These are phyloP conservation scores for Octodonta nipae DNA, from an alignment of 2,888 invertebrate genomes.

Conservation along the genomic window DNA sequence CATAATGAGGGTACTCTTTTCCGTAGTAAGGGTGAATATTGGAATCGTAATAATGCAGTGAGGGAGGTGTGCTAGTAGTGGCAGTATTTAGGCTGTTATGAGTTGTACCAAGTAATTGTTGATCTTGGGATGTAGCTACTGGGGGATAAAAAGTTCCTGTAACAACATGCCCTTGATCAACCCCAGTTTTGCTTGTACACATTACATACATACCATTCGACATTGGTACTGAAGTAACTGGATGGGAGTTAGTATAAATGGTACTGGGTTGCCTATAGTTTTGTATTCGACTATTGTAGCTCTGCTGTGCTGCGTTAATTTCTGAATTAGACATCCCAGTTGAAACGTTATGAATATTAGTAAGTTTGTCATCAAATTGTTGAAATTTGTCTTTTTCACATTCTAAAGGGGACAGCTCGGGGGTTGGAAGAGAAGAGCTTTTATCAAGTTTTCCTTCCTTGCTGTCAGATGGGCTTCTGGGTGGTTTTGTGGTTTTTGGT, in stretches of 20 bases:
- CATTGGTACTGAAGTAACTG: slow-evolving; percentile 71
- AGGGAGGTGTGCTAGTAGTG: slow-evolving; percentile 23
- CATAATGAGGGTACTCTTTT: slow-evolving; percentile 29
- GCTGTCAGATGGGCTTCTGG: slow-evolving; percentile 26
- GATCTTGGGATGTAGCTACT: slow-evolving; percentile 69
- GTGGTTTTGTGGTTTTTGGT: slow-evolving; percentile 39
- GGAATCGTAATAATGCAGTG: slow-evolving; percentile 31
- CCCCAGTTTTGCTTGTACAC: slow-evolving; percentile 68
- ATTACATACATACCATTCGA: slow-evolving; percentile 75
- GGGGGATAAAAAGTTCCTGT: slow-evolving; percentile 86
- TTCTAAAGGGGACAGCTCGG: slow-evolving; percentile 66
- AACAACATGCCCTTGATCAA: slow-evolving; percentile 70
- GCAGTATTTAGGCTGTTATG: slow-evolving; percentile 20
- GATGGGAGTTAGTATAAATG: slow-evolving; percentile 44
- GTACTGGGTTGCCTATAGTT: slow-evolving; percentile 41
- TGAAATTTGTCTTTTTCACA: slow-evolving; percentile 53
- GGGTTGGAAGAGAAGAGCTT: slow-evolving; percentile 45
- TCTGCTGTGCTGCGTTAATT: slow-evolving; percentile 22
- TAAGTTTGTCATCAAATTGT: slow-evolving; percentile 37
- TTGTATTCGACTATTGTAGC: slow-evolving; percentile 28
- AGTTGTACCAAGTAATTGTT: slow-evolving; percentile 48
- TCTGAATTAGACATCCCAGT: slow-evolving; percentile 21
- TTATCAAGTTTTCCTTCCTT: slow-evolving; percentile 19
- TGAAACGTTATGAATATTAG: slow-evolving; percentile 27
- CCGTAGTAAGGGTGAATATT: slow-evolving; percentile 30